phyloP scores from a whole-genome alignment of 2,888 invertebrate species.

The Alentia gelatinosa region DNA sequence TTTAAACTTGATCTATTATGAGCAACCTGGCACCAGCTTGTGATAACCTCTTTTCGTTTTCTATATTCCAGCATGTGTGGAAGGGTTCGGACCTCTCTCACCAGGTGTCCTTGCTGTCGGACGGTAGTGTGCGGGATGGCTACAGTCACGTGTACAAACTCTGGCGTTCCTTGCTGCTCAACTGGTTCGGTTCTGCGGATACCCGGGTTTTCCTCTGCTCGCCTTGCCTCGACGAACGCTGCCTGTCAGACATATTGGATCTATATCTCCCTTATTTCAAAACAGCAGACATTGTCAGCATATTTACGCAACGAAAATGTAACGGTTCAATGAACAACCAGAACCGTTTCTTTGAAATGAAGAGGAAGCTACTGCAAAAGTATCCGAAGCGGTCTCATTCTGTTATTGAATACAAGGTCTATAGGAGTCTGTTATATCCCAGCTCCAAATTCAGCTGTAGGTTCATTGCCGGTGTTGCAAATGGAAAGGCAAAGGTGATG shows the following conservation, averaged over 20 bases:
- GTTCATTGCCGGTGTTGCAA: conserved; percentile 72
- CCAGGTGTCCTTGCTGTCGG: not conserved
- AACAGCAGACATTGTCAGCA: conserved; percentile 69
- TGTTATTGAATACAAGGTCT: conserved; percentile 69
- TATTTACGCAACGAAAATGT: conserved; percentile 62
- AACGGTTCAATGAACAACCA: not conserved
- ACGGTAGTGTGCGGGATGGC: conserved; percentile 69
- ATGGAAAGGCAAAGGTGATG: conserved; percentile 70
- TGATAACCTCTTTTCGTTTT: not conserved
- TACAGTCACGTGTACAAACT: conserved; percentile 71
- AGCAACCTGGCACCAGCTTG: too few species aligned
- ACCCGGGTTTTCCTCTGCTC: conserved; percentile 74
- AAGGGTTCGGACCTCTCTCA: not conserved
- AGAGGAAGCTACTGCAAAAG: conserved; percentile 49
- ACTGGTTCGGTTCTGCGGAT: conserved; percentile 71
- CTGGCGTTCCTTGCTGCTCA: conserved; percentile 75
- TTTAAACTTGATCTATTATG: too few species aligned
- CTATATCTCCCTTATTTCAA: conserved; percentile 69
- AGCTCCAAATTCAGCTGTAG: conserved; percentile 68
- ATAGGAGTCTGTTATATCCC: conserved; percentile 70
- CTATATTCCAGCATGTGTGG: not conserved
- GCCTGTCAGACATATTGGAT: conserved; percentile 72
- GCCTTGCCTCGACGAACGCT: conserved; percentile 71
- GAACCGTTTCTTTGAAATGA: conserved; percentile 46
- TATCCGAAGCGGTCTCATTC: conserved; percentile 37